Evolutionary conservation across 2,888 invertebrate species (phyloP), one percentile per base, ranked within the genome.

Genomic region (Vesta saturnalis): DNA sequence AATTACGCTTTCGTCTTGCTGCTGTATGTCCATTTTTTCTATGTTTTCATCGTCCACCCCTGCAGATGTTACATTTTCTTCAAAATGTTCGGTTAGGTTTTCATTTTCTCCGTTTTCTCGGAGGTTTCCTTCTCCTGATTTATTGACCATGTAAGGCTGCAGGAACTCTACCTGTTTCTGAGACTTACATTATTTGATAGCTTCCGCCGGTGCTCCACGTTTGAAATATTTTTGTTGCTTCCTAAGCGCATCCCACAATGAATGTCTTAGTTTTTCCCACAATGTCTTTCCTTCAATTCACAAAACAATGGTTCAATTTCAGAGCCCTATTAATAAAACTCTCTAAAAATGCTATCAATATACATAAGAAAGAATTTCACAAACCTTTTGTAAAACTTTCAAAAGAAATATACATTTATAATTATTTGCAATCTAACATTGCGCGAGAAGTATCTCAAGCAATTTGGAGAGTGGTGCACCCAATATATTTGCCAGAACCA

Each of bases 401-500:
- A 30, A 30, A 30, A 6, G 30, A n/a, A 43, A 23, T 23, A 8
- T 23, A 23, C 23, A 23, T 23, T 23, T 23, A 23, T 23, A 23
- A 23, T 23, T 23, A 23, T 23, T 23, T 23, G 23, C 8, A 23
- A 1, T 69, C 73, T 39, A 69, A 73, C 47, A 76, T 76, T 47
- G 73, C 74, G 16, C 58, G 57, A 61, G 59, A 72, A 57, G 69
- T 73, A 22, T 72, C 63, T 58, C 39, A 43, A 14, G 71, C 74
- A 15, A 67, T 71, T 52, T 75, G 73, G 73, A 56, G 19, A 60
- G 35, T 46, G 49, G 52, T 75, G 66, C 71, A 74, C 56, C 70
- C 72, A 14, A 21, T 66, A 14, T 72, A 68, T 62, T 59, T 74
- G 61, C 71, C 72, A 16, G 66, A 67, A 68, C 76, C 74, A 47